Evolutionary conservation across 1,140 invertebrate species (phyloP), one percentile per base, ranked within the genome.

Genomic region (Acromyrmex heyeri): DNA sequence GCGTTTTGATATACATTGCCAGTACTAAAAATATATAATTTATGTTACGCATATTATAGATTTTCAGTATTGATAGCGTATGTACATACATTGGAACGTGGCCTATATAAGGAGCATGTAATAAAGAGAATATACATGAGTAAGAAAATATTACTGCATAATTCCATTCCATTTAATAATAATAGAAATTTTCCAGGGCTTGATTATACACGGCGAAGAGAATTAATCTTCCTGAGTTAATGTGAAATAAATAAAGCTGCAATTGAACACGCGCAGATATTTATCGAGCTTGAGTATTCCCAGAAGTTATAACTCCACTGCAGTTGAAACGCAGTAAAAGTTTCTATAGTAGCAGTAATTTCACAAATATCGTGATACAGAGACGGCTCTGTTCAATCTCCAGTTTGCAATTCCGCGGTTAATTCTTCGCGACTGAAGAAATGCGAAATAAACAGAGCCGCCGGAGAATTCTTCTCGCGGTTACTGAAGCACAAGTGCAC

Each of bases 241-340:
- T 72, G 14, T 61, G 1, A 72, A 57, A n/a, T 30, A 70, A 70
- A 24, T 12, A 61, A 38, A 67, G 18, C n/a, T 48, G 55, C 55
- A 82, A 61, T 82, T 48, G 18, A 62, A 70, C 21, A 8, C 24
- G n/a, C 38, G n/a, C 64, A 30, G 69, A 75, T 73, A 61, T 83
- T 44, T 83, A 57, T 72, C 34, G n/a, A 8, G 8, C 21, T 81
- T 14, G 44, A 62, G 59, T 30, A 50, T 50, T 38, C 2, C 4
- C 5, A 21, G 24, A n/a, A 21, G 72, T 34, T 61, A 61, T 82
- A 73, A 3, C 16, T 24, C 16, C 0, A n/a, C 7, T 61, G 4
- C 18, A 18, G 34, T 72, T 82, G 53, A 82, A 72, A 82, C 67
- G 79, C 12, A 75, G n/a, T 73, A 83, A 83, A 83, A 62, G 55